Evolutionary conservation across 2,888 invertebrate genomes (phyloP).

Genomic region (Synergus japonicus): DNA sequence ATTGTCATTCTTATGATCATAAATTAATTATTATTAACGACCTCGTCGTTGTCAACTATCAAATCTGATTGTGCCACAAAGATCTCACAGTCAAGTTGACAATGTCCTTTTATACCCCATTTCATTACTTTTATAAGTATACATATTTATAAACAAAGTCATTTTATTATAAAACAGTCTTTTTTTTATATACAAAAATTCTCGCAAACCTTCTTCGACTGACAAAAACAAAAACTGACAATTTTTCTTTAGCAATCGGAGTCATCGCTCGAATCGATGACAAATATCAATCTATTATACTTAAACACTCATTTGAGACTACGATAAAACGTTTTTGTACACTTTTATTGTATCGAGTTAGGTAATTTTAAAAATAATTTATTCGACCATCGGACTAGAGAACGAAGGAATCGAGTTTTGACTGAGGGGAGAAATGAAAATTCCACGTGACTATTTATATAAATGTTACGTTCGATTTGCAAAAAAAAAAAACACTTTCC

Average conservation of each 20-base stretch:
- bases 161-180: conserved; percentile 8
- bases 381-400: conserved; percentile 5
- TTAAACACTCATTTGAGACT: neutral
- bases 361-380: neutral
- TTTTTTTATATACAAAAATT: conserved; percentile 4
- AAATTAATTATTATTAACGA: conserved; percentile 32
- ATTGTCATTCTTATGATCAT: conserved; percentile 20
- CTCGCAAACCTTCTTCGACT: neutral
- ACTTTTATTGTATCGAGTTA: conserved; percentile 5
- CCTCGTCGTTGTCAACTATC: conserved; percentile 46
- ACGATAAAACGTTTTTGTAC: neutral
- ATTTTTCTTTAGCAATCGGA: neutral
- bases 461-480: conserved; percentile 42
- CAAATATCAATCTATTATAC: conserved; percentile 21
- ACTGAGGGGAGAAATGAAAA: neutral
- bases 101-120: conserved; percentile 34
- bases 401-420: conserved; percentile 37
- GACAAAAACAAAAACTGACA: neutral
- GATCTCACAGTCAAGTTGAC: conserved; percentile 33
- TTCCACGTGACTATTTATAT: conserved; percentile 46
- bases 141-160: conserved; percentile 12
- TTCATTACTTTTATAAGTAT: conserved; percentile 35
- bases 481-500: conserved; percentile 24
- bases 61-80: conserved; percentile 45
- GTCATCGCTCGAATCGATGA: neutral